Base-by-base conservation (phyloP, 2,113 vertebrate genomes). In the Piaya cayana region DNA sequence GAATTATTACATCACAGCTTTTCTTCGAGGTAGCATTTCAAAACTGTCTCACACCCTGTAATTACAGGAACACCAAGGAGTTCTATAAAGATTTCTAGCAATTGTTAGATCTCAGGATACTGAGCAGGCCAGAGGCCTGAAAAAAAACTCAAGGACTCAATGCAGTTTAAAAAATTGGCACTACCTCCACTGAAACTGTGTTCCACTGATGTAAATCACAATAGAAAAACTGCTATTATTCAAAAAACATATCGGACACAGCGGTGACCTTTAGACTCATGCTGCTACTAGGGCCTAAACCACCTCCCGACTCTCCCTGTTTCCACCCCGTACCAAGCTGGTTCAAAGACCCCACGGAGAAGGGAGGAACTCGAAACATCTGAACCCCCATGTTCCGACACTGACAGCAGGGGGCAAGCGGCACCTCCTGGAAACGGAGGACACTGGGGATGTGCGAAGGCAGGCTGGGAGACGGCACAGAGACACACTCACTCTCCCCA, bases 171-270 rank as follows among this genome's bases (percentile, higher is more conserved):
- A 45, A 75, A 69, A 53, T 5, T 1, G 3, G 8, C 26, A 79
- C 0, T 19, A 59, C 60, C 60, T 56, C 56, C 1, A 7, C 30
- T 5, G 2, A 68, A 82, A 60, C 8, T 12, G 15, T 27, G 18
- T 23, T 20, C 36, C 18, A 49, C 6, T 3, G 22, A 3, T 2
- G 8, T 6, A 39, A 71, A 43, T 0, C 26, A 2, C 16, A 74
- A 42, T 3, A 43, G 1, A 19, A 11, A 21, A 74, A 18, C 0
- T 3, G 0, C 5, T 1, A 37, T 13, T 47, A 26, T 29, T 10
- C 19, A 37, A 84, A 52, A 67, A 82, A 88, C 4, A 62, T 4
- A 36, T 0, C 1, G n/a, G n/a, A n/a, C 36, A 45, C 21, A 23
- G 7, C 19, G 8, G 16, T 64, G 53, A 52, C 72, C 60, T 86